Evolutionary conservation across 2,113 vertebrate species (phyloP).

Genomic region (Hippolais icterina): DNA sequence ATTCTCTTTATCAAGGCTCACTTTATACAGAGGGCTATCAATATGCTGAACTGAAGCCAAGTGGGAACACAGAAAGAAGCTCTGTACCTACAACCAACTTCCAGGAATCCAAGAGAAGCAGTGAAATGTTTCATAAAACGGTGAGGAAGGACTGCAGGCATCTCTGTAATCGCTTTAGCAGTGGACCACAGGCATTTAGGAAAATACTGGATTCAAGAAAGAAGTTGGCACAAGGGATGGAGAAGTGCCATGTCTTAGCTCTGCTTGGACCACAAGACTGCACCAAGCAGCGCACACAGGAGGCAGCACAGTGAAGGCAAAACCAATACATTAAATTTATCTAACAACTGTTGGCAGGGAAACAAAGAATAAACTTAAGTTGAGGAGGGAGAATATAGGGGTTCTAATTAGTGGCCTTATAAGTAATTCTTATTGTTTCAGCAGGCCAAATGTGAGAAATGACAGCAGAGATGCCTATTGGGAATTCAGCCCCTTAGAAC

Average conservation of each 20-base stretch:
- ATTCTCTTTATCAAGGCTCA: constrained; percentile 12
- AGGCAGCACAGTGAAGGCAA: not conserved
- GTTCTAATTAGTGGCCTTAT: not conserved
- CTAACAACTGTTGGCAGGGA: not conserved
- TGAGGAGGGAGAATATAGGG: not conserved
- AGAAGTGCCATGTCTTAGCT: not conserved
- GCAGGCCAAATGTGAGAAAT: not conserved
- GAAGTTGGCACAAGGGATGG: not conserved
- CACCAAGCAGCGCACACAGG: not conserved
- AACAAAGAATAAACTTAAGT: not conserved
- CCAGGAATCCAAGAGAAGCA: constrained; percentile 16
- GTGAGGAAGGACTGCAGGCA: not conserved
- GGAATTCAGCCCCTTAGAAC: not conserved
- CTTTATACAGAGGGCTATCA: not conserved
- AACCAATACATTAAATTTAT: not conserved
- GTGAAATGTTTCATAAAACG: not conserved
- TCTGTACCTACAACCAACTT: constrained; percentile 4
- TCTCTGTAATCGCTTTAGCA: not conserved
- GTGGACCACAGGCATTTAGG: constrained; percentile 35
- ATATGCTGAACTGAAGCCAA: not conserved
- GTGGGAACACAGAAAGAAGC: not conserved
- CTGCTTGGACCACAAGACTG: not conserved
- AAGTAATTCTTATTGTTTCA: not conserved
- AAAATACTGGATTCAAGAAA: not conserved
- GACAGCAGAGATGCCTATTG: not conserved